Base-by-base conservation (phyloP, 2,113 vertebrate genomes). In the Cichladusa arquata region DNA sequence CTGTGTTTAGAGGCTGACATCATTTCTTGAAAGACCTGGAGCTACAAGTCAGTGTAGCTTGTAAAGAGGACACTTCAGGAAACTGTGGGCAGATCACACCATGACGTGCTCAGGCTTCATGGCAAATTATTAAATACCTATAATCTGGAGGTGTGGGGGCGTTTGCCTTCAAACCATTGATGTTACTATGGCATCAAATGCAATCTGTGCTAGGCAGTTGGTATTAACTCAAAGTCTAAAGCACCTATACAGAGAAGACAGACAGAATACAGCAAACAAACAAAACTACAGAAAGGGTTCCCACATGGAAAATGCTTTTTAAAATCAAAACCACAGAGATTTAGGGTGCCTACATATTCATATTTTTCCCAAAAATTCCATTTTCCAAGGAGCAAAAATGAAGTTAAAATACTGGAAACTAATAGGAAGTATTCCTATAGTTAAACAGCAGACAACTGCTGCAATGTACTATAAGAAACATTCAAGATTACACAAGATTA, bases 11-110 rank as follows among this genome's bases (percentile, higher is more conserved):
- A 79, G 69, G 44, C 72, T 95, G 95, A 90, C 82, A 86, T 96
- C 38, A 97, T 57, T 82, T 94, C 72, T 97, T 81, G 31, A 93
- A 71, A 92, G 72, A 81, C 29, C 11, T 50, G 60, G 53, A 94
- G 65, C 44, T 78, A 64, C 54, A 71, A 78, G 84, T 56, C 51
- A 82, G 47, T 60, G 45, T 45, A 90, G 33, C 57, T 69, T 6
- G 12, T 78, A 93, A 93, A 60, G 26, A 95, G 16, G 34, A 66
- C 23, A 31, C 19, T 50, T 15, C 2, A 2, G 11, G 1, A 65
- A 84, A 61, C 23, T 81, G 19, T 10, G 8, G 40, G 23, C 74
- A 80, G n/a, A 82, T n/a, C 2, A 1, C 61, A 40, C 10, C 28
- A 16, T 8, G 51, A 17, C 4, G 3, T 40, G 40, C 16, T 92